phyloP scores from a whole-genome alignment of 2,797 vertebrate genomes.

The Oryzias sinensis region DNA sequence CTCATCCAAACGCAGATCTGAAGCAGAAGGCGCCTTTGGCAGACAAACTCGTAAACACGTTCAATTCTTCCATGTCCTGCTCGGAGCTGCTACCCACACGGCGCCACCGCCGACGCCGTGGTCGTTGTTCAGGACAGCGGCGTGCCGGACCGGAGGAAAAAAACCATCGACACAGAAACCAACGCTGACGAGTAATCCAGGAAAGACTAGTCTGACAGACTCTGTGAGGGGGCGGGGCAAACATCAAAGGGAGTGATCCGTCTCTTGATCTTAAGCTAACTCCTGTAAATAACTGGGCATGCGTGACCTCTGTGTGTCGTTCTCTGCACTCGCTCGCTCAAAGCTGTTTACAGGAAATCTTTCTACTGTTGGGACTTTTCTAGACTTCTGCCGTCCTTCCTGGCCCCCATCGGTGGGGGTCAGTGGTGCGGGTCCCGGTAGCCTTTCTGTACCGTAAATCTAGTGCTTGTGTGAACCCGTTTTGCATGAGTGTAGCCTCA shows the following conservation, averaged over 20 bases:
- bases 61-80: conserved; percentile 62
- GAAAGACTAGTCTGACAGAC: conserved; percentile 10
- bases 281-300: conserved; percentile 82
- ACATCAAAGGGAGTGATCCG: conserved; percentile 55
- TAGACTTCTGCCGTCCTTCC: conserved; percentile 47
- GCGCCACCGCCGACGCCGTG: conserved; percentile 38
- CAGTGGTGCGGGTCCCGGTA: conserved; percentile 74
- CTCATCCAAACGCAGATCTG: conserved; percentile 93
- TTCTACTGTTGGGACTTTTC: conserved; percentile 97
- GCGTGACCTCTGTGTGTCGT: conserved; percentile 64
- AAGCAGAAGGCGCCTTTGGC: conserved; percentile 47
- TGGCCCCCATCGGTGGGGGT: conserved; percentile 42
- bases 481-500: conserved; percentile 77
- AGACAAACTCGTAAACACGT: conserved; percentile 16
- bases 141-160: conserved; percentile 30
- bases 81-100: conserved; percentile 58
- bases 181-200: conserved; percentile 68
- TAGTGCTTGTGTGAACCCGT: conserved; percentile 64
- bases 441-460: conserved; percentile 56
- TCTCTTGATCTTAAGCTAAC: conserved; percentile 39
- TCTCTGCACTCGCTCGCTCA: conserved; percentile 78
- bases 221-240: conserved; percentile 4
- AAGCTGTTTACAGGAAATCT: conserved; percentile 93
- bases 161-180: conserved; percentile 44
- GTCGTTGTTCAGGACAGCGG: conserved; percentile 62